A percentile compares a stretch with the other conserved stretches of the same genome.
Conservation (phyloP, 2,113 vertebrate genomes). For the Sylvilagus bachmani region DNA sequence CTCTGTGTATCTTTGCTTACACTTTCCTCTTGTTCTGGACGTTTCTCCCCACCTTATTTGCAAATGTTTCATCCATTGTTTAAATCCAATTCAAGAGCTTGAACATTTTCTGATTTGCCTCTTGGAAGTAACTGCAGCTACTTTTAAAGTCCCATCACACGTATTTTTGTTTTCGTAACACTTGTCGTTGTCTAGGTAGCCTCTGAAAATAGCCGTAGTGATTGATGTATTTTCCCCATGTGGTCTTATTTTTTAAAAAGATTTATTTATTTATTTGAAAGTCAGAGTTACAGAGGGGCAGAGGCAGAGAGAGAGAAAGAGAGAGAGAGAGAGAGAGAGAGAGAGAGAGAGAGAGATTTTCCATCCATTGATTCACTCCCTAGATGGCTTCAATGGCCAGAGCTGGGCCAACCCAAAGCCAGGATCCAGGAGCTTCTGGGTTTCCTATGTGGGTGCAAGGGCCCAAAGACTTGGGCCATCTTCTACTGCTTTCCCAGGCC, state of each 20-base stretch:
- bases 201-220: background rate
- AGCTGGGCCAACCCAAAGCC: too few species aligned
- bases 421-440: too few species aligned
- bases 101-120: background rate
- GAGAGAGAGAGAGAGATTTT: too few species aligned
- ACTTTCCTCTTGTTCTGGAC: background rate
- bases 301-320: too few species aligned
- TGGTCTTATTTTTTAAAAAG: background rate
- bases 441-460: too few species aligned
- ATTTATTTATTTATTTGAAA: too few species aligned
- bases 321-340: too few species aligned
- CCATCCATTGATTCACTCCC: too few species aligned
- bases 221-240: background rate
- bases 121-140: background rate
- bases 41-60: background rate
- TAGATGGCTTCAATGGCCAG: too few species aligned
- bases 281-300: too few species aligned
- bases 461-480: too few species aligned
- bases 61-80: background rate
- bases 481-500: too few species aligned
- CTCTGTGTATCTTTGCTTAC: background rate
- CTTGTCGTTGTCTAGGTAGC: background rate
- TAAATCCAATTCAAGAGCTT: background rate
- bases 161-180: background rate
- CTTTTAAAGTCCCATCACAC: background rate